Evolutionary conservation across 2,113 vertebrate species (phyloP).

Genomic region (Tachuris rubrigastra): DNA sequence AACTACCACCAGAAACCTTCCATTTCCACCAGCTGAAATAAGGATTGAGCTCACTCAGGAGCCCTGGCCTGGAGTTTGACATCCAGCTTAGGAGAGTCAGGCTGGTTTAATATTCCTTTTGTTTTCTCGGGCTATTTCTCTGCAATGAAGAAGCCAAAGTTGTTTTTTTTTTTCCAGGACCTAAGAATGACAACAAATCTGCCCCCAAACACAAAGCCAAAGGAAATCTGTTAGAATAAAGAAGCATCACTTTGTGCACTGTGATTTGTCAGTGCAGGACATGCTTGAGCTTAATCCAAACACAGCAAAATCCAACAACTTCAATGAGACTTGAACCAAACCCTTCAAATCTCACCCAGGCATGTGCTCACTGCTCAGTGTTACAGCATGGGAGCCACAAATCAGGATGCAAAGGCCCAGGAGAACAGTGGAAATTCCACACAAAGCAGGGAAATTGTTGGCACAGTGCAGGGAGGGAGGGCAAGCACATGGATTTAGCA

Average conservation of each 20-base stretch:
- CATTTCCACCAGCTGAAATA: background rate
- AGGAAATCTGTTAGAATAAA: background rate
- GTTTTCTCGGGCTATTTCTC: background rate
- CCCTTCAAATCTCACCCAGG: background rate
- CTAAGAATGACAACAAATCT: background rate
- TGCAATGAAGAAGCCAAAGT: background rate
- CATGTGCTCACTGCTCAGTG: background rate
- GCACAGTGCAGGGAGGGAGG: background rate
- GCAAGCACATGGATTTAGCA: background rate
- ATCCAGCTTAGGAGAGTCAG: background rate
- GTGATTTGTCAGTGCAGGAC: background rate
- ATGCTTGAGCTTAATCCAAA: background rate
- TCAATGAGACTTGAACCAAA: background rate
- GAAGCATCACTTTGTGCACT: background rate
- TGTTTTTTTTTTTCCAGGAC: background rate
- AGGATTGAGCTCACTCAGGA: background rate
- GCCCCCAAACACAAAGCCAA: background rate
- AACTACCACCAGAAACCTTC: background rate
- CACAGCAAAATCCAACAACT: background rate
- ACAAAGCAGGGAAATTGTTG: conserved; percentile 24
- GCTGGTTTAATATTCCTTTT: background rate
- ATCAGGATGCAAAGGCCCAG: background rate
- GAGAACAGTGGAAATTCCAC: background rate
- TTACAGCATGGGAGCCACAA: background rate
- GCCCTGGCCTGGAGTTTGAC: background rate